These are phyloP conservation scores for Drosophila guanche DNA, from an alignment of 1,140 invertebrate genomes.

Conservation along the genomic window DNA sequence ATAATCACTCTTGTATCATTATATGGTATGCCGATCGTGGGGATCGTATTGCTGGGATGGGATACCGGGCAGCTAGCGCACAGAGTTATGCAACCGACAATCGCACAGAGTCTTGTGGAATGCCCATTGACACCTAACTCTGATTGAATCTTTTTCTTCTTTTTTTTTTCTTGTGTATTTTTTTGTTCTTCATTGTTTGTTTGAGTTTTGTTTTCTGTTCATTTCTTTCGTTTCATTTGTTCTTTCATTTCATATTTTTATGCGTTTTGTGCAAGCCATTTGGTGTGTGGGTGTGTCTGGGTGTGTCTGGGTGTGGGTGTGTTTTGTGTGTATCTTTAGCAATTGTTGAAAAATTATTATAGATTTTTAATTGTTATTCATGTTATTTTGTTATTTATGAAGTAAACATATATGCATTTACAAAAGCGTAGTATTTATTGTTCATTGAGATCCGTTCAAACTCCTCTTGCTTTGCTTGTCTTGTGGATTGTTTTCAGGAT, in stretches of 20 bases:
- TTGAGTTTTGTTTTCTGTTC: slow-evolving; percentile 35
- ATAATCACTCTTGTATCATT: no score
- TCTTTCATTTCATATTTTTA: slow-evolving; percentile 27
- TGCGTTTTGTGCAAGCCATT: slow-evolving; percentile 76
- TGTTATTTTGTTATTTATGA: slow-evolving; percentile 50
- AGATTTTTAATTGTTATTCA: slow-evolving; percentile 48
- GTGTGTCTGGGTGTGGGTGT: slow-evolving; percentile 38
- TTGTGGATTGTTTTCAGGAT: slow-evolving; percentile 38
- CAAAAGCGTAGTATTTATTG: slow-evolving; percentile 59
- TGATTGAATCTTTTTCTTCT: slow-evolving; percentile 71
- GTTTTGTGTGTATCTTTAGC: slow-evolving; percentile 49
- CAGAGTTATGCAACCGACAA: slow-evolving; percentile 83
- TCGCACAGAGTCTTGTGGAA: slow-evolving; percentile 75
- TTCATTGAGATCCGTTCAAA: slow-evolving; percentile 11
- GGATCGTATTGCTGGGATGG: slow-evolving; percentile 9
- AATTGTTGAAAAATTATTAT: slow-evolving; percentile 50
- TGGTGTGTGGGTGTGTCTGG: slow-evolving; percentile 38
- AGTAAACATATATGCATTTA: slow-evolving; percentile 74
- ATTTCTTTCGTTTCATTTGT: slow-evolving; percentile 2
- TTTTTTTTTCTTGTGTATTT: slow-evolving; percentile 43
- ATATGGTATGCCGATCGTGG: neutral
- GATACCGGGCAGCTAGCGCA: slow-evolving; percentile 73
- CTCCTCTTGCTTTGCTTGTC: slow-evolving; percentile 9
- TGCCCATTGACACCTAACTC: slow-evolving; percentile 82
- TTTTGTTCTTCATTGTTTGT: slow-evolving; percentile 33